Evolutionary conservation across 2,797 vertebrate genomes (phyloP), one percentile per base, ranked within the genome.

Genomic region (Coluber constrictor): DNA sequence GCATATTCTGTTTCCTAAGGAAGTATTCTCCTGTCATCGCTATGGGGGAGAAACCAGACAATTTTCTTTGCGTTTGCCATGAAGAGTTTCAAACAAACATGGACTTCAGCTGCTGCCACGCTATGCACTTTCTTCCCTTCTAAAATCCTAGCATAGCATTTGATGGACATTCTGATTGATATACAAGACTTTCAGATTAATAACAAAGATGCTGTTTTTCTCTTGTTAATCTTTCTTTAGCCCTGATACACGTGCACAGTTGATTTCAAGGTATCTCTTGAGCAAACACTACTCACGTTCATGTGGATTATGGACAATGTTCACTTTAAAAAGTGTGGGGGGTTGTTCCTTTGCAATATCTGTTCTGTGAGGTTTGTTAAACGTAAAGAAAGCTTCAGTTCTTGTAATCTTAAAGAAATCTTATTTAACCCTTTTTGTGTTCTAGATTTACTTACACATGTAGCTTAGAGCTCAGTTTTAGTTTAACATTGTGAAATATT

Each of bases 391-490:
- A 98, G 97, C 97, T 98, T 98, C 97, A 98, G 97, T 98, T 98
- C 97, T 98, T 98, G 98, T 98, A 98, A 97, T 98, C 98, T 97
- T 97, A 98, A 97, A 97, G 95, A 98, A 97, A 98, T 97, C 98
- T 99, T 99, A 99, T 99, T 99, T 99, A 99, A 99, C 98, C 98
- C 90, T 93, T 97, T 98, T 98, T 99, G 98, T 98, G 98, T 99
- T 99, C 98, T 98, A 98, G 98, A 98, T 98, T 99, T 99, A 99
- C 98, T 99, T 98, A 98, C 98, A 98, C 97, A 98, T 97, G 97
- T 99, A 98, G 98, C 98, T 98, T 98, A 98, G 98, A 98, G 98
- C 98, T 98, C 98, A 98, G 98, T 98, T 98, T 99, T 99, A 98
- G 98, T 99, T 99, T 98, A 98, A 98, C 97, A 98, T 98, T 98